phyloP scores from a whole-genome alignment of 64 coral and sea anemone genomes.

The Anthopleura sola region DNA sequence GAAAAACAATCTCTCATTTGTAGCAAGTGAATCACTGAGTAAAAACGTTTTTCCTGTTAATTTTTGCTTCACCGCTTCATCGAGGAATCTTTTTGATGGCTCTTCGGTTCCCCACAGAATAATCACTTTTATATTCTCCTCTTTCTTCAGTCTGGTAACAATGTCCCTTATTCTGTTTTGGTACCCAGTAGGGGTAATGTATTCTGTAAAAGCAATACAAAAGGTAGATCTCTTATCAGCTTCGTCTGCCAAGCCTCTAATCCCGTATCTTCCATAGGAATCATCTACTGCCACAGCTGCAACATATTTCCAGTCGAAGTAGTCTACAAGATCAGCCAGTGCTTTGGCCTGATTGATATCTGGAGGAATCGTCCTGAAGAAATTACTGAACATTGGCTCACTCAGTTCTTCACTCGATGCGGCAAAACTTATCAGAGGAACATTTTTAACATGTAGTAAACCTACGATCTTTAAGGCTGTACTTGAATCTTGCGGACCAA shows the following conservation, averaged over 20 bases:
- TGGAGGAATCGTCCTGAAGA: conserved; percentile 67
- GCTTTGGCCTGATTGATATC: conserved; percentile 61
- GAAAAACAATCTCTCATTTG: background rate
- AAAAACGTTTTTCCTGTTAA: conserved; percentile 2
- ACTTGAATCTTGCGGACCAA: conserved; percentile 31
- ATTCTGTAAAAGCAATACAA: conserved; percentile 39
- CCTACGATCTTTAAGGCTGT: conserved; percentile 14
- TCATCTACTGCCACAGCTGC: conserved; percentile 58
- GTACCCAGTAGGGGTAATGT: background rate
- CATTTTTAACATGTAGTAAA: conserved; percentile 8
- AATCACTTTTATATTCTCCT: conserved; percentile 8
- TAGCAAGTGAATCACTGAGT: background rate
- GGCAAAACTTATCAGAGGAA: conserved; percentile 9
- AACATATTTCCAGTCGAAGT: conserved; percentile 65
- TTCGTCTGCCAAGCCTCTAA: conserved; percentile 2
- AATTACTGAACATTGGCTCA: conserved; percentile 11
- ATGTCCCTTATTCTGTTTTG: background rate
- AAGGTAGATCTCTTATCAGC: background rate
- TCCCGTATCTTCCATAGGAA: conserved; percentile 57
- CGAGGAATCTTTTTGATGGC: background rate
- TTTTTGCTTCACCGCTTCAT: conserved; percentile 9
- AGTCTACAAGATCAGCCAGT: conserved; percentile 46
- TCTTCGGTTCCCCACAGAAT: conserved; percentile 17
- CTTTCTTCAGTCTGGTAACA: background rate
- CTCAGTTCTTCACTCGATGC: conserved; percentile 23